Conservation (phyloP, 2,888 invertebrate genomes). For the Drosophila buzzatii region DNA sequence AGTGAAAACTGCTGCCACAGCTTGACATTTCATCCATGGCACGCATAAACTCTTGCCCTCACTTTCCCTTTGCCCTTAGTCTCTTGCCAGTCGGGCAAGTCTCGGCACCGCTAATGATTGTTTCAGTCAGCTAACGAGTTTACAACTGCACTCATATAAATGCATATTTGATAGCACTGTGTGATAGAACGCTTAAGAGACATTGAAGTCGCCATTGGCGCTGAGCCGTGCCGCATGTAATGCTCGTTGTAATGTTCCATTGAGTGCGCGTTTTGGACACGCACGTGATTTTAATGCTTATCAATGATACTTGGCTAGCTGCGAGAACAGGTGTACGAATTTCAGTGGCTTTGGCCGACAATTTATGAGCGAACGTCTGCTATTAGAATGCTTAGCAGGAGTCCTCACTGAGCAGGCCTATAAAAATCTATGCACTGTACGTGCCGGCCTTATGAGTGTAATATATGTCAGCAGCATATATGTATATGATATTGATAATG, state of each 20-base stretch:
- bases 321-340: conserved; percentile 66
- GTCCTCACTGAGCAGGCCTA: conserved; percentile 36
- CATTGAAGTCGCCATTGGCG: conserved; percentile 28
- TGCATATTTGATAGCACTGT: background rate
- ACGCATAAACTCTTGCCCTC: conserved; percentile 9
- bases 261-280: conserved; percentile 68
- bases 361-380: conserved; percentile 52
- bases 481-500: background rate
- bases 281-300: conserved; percentile 73
- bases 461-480: background rate
- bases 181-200: conserved; percentile 23
- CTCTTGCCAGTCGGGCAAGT: background rate
- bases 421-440: conserved; percentile 69
- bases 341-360: conserved; percentile 63
- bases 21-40: conserved; percentile 28
- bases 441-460: conserved; percentile 41
- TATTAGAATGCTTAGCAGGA: conserved; percentile 37
- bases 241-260: conserved; percentile 55
- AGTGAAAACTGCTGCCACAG: conserved; percentile 45
- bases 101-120: background rate
- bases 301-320: conserved; percentile 70
- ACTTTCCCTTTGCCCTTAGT: background rate
- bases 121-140: conserved; percentile 56
- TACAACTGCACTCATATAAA: conserved; percentile 37
- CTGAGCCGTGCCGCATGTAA: conserved; percentile 44